A percentile compares a stretch with the other conserved stretches of the same genome.
Evolutionary conservation across 2,797 vertebrate species (phyloP).

Genomic region (Holocentrus rufus): DNA sequence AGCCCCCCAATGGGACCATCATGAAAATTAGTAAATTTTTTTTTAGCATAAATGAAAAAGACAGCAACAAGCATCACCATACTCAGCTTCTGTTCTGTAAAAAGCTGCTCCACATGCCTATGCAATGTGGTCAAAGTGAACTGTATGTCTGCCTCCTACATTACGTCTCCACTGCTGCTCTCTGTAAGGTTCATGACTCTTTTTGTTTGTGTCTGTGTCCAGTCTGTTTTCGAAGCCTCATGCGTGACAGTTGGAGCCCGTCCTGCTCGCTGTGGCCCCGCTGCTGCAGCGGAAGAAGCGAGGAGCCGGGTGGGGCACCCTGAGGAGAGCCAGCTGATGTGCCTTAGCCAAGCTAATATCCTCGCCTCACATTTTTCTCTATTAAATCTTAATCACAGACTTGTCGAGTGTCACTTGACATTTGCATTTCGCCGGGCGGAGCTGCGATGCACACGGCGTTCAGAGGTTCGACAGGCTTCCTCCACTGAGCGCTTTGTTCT

Average conservation of each 20-base stretch:
- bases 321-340: slow-evolving; percentile 72
- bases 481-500: slow-evolving; percentile 70
- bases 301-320: slow-evolving; percentile 45
- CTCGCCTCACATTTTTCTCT: slow-evolving; percentile 80
- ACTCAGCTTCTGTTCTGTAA: not conserved
- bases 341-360: slow-evolving; percentile 81
- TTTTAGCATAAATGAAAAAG: not conserved
- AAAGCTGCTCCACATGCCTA: not conserved
- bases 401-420: slow-evolving; percentile 84
- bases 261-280: slow-evolving; percentile 32
- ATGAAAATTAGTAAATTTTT: too few species aligned
- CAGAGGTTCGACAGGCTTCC: slow-evolving; percentile 66
- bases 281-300: slow-evolving; percentile 33
- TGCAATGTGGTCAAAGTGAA: not conserved
- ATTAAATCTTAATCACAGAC: slow-evolving; percentile 83
- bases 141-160: not conserved
- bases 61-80: not conserved
- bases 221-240: slow-evolving; percentile 2
- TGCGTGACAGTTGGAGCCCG: not conserved
- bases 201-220: not conserved
- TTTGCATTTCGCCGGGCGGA: slow-evolving; percentile 76
- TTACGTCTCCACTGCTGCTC: not conserved
- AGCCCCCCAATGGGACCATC: too few species aligned
- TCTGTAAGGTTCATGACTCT: not conserved
- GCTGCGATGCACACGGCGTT: slow-evolving; percentile 44